Base-by-base conservation (phyloP, 2,113 vertebrate species). In the Myotis yumanensis region DNA sequence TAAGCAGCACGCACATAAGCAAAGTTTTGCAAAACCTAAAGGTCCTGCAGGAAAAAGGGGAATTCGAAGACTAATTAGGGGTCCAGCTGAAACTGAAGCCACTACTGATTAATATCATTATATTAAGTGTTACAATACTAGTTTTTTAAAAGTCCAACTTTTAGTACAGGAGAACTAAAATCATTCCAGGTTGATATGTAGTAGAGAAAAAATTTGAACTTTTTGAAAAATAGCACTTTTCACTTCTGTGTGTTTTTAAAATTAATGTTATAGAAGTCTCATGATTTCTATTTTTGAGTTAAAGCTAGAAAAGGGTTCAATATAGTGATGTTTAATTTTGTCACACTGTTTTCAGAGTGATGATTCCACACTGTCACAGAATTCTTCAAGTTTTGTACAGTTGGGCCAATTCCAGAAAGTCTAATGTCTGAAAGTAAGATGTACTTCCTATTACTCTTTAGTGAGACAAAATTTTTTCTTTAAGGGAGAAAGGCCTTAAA, bases 1-100 rank as follows among this genome's bases (percentile, higher is more conserved):
- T 52, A 99, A 99, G 97, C 99, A 99, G 96, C 99, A 99, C 1
- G 99, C 99, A 51, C 99, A 99, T 98, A 99, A 99, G 94, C 99
- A 99, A 95, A 99, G 98, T 59, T 99, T 99, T 97, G 98, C 99
- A 95, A 99, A 99, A 95, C 99, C 99, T 32, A 99, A 98, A 98
- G 99, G 99, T 72, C 99, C 99, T 15, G 98, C 98, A 0, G 99
- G 99, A 54, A 99, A 99, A 97, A 98, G 99, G 88, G 99, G 99
- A 23, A 98, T 98, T 32, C 98, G 99, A 96, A 98, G 99, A 97
- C 98, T 99, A 96, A 99, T 99, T 28, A 98, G 99, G 86, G 98
- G 98, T 72, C 99, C 99, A 48, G 98, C 98, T 75, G 99, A 99
- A 90, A 98, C 98, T 43, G 99, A 99, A 96, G 98, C 98, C 59